Conservation (phyloP, 1,140 invertebrate species). For the Polypedilum vanderplanki region DNA sequence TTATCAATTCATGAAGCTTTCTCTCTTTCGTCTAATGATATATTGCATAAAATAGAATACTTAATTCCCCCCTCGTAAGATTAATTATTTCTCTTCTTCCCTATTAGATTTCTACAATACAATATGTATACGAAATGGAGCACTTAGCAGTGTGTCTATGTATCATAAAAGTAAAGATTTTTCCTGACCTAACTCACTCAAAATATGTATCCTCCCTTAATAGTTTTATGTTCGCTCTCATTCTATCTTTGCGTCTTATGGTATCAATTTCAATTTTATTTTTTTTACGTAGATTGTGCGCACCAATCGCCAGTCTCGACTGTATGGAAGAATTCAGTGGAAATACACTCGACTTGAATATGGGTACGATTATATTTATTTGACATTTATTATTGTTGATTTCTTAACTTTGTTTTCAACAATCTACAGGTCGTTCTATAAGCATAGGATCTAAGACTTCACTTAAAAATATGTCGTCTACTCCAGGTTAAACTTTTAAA, state of each 20-base stretch:
- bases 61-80: too few relatives aligned
- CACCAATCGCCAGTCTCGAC: conserved; percentile 82
- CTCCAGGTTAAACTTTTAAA: conserved; percentile 21
- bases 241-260: not conserved
- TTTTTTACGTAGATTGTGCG: conserved; percentile 63
- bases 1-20: too few relatives aligned
- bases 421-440: conserved; percentile 41
- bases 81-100: too few relatives aligned
- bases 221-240: not conserved
- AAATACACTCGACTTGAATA: conserved; percentile 33
- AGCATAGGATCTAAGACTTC: conserved; percentile 44
- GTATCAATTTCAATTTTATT: not conserved
- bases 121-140: too few relatives aligned
- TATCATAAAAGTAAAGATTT: not conserved
- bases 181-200: not conserved
- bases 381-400: not conserved
- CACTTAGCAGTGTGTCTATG: too few relatives aligned
- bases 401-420: not conserved
- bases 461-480: conserved; percentile 31
- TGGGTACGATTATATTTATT: not conserved
- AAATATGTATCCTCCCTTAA: not conserved
- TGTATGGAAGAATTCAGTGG: conserved; percentile 88
- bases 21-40: too few relatives aligned
- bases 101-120: too few relatives aligned
- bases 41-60: too few relatives aligned